Evolutionary conservation across 2,888 invertebrate genomes (phyloP).

Genomic region (Pandemis cinnamomeana): DNA sequence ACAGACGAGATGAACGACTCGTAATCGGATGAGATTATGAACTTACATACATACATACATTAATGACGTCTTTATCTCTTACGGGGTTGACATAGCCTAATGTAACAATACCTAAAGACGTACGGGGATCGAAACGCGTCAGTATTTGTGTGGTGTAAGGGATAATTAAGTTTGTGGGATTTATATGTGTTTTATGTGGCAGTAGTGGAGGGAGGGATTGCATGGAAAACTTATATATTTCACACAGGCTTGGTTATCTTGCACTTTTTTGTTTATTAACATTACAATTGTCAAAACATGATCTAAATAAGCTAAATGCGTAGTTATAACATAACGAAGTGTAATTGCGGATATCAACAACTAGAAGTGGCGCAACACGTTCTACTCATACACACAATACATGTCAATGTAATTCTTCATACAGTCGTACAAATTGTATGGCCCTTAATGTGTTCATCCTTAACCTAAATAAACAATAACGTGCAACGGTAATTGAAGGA

Average conservation of each 20-base stretch:
- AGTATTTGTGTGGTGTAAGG: too few species aligned
- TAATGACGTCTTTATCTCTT: too few species aligned
- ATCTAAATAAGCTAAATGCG: constrained; percentile 4
- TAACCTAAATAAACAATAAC: constrained; percentile 37
- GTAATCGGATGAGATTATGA: neutral
- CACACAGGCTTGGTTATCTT: too few species aligned
- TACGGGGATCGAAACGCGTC: too few species aligned
- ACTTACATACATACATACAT: too few species aligned
- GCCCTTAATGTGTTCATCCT: constrained; percentile 32
- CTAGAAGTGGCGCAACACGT: constrained; percentile 21
- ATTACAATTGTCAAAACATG: neutral
- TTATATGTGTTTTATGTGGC: too few species aligned
- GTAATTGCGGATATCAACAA: neutral
- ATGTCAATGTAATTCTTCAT: neutral
- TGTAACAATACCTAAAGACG: too few species aligned
- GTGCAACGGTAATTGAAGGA: constrained; percentile 16
- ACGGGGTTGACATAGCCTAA: too few species aligned
- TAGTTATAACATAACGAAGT: neutral
- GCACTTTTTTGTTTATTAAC: too few species aligned
- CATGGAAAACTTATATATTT: too few species aligned
- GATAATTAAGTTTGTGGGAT: too few species aligned
- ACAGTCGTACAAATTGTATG: constrained; percentile 11
- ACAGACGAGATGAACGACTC: neutral
- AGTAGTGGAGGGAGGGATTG: too few species aligned
- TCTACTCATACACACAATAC: neutral